These are phyloP conservation scores for Condylostylus longicornis DNA, from an alignment of 1,140 invertebrate species.

Conservation along the genomic window DNA sequence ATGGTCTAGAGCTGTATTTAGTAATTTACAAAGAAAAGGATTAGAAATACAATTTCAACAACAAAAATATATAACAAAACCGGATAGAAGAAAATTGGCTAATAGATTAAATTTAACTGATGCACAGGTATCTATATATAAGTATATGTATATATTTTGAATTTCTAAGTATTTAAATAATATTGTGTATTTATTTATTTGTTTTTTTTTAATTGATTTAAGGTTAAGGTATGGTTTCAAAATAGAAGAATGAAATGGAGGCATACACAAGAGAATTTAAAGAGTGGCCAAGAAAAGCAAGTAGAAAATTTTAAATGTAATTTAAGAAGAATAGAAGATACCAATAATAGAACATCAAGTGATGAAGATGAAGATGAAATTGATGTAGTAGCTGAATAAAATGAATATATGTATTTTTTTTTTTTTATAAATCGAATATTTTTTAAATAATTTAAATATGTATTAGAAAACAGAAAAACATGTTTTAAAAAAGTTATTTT, in stretches of 20 bases:
- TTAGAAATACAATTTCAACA: conserved; percentile 88
- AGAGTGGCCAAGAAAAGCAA: conserved; percentile 26
- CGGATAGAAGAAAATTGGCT: conserved; percentile 87
- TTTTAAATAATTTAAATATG: no score
- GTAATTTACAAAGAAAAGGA: conserved; percentile 83
- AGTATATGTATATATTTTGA: conserved; percentile 1
- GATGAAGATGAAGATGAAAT: conserved; percentile 34
- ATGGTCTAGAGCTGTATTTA: conserved; percentile 90
- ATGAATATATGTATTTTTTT: no score
- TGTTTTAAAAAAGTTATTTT: no score
- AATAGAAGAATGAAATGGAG: conserved; percentile 89
- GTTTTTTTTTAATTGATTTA: conserved; percentile 8
- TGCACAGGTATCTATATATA: conserved; percentile 52
- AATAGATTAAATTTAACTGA: conserved; percentile 90
- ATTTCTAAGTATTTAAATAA: neutral
- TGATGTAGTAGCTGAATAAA: conserved; percentile 35
- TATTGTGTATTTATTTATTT: conserved; percentile 2
- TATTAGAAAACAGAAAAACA: no score
- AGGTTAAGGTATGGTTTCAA: conserved; percentile 91
- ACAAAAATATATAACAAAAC: conserved; percentile 96
- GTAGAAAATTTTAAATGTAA: conserved; percentile 16
- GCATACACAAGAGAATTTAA: conserved; percentile 56
- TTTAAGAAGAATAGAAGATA: conserved; percentile 15
- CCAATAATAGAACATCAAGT: conserved; percentile 12
- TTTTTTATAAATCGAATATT: no score